These are phyloP conservation scores for Drosophila teissieri DNA, from an alignment of 1,140 invertebrate species.

Conservation along the genomic window DNA sequence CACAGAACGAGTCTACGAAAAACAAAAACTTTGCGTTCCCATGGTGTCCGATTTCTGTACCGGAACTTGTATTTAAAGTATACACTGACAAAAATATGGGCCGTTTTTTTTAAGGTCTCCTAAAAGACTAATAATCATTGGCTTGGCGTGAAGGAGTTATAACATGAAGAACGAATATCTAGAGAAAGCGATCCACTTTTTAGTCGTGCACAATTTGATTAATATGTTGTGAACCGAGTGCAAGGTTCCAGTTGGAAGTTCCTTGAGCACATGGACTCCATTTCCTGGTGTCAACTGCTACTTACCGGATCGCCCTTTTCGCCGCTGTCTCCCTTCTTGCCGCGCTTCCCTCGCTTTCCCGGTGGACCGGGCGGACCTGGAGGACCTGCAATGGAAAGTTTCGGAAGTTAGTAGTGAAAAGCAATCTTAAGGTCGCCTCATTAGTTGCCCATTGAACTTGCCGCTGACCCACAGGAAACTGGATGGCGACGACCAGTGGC, in stretches of 20 bases:
- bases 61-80: too few relatives aligned
- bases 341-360: slow-evolving; percentile 94
- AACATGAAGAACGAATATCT: too few relatives aligned
- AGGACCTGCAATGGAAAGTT: slow-evolving; percentile 86
- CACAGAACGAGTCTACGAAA: too few relatives aligned
- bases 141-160: too few relatives aligned
- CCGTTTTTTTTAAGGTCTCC: too few relatives aligned
- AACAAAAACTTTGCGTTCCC: too few relatives aligned
- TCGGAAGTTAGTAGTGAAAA: slow-evolving; percentile 27
- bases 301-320: slow-evolving; percentile 91
- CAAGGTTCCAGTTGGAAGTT: not conserved
- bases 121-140: too few relatives aligned
- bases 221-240: not conserved
- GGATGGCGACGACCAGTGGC: slow-evolving; percentile 26
- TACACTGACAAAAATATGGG: too few relatives aligned
- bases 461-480: slow-evolving; percentile 53
- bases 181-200: not conserved
- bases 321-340: slow-evolving; percentile 94
- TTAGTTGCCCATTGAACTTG: slow-evolving; percentile 74
- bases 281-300: slow-evolving; percentile 13
- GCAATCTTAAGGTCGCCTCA: slow-evolving; percentile 69
- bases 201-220: not conserved
- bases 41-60: too few relatives aligned
- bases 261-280: not conserved
- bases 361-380: slow-evolving; percentile 90